Conservation (phyloP, 2,113 vertebrate genomes). For the Lamprologus tigripictilis region DNA sequence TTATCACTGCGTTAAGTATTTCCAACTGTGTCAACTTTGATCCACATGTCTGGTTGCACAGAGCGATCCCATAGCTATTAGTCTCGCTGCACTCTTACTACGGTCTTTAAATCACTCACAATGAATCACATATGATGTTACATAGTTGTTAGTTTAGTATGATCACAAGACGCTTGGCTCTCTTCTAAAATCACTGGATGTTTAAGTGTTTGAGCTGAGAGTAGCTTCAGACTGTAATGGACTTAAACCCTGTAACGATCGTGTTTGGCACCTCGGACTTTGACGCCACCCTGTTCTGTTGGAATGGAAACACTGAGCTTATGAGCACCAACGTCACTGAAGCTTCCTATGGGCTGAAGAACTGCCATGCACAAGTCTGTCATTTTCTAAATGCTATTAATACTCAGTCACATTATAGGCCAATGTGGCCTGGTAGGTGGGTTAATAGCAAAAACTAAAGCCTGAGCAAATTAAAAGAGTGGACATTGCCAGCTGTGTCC, state of each 20-base stretch:
- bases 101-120: background rate
- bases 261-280: slow-evolving; percentile 17
- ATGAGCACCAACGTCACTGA: background rate
- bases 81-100: background rate
- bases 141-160: background rate
- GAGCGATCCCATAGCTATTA: background rate
- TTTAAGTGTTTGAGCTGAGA: background rate
- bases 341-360: background rate
- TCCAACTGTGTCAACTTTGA: background rate
- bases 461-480: background rate
- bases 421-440: background rate
- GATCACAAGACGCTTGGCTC: background rate
- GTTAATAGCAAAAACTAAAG: background rate
- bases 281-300: slow-evolving; percentile 30
- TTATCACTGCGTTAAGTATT: background rate
- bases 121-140: background rate
- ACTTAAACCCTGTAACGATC: background rate
- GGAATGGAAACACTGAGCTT: slow-evolving; percentile 48
- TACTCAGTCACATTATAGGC: background rate
- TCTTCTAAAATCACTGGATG: background rate
- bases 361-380: background rate
- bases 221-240: background rate
- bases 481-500: background rate
- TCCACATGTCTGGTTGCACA: background rate
- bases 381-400: background rate